Evolutionary conservation across 2,113 vertebrate species (phyloP), one percentile per base, ranked within the genome.

Genomic region (Oryzias javanicus): DNA sequence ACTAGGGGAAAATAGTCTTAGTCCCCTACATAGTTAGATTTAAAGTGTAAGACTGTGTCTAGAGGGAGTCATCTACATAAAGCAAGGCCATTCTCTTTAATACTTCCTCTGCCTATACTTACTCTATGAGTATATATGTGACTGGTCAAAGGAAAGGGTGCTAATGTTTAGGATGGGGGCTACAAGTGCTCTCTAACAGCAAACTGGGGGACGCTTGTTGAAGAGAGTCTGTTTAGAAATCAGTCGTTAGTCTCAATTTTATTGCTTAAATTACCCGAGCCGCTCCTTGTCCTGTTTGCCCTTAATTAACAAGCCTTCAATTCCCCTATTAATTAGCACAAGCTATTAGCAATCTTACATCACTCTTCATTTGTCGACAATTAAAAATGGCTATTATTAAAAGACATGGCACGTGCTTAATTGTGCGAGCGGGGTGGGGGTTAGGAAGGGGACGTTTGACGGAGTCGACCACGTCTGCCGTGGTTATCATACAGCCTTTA

Each of bases 271-370:
- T 92, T 88, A 93, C 89, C 91, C 89, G 86, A 88, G 86, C 88
- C 79, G 78, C 86, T 92, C 91, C 93, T 93, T 90, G 92, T 94
- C 92, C 91, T 90, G 89, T 93, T 94, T 96, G 93, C 92, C 93
- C 93, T 95, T 96, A 96, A 97, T 95, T 96, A 98, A 92, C 91
- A 93, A 85, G 84, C 89, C 82, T 83, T 92, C 91, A 94, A 93
- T 93, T 90, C 86, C 85, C 90, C 90, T 90, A 95, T 94, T 96
- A 95, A 97, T 98, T 95, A 96, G 92, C 88, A 76, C 86, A 76
- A 89, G 86, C 90, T 92, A 91, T 94, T 94, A 92, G 90, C 91
- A 91, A 94, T 92, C 95, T 96, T 94, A 92, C 90, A 92, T 93
- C 92, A 92, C 88, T 91, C 90, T 93, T 93, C 88, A 92, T 91